Evolutionary conservation across 1,140 invertebrate species (phyloP), one percentile per base, ranked within the genome.

Genomic region (Leptinotarsa undecemlineata): DNA sequence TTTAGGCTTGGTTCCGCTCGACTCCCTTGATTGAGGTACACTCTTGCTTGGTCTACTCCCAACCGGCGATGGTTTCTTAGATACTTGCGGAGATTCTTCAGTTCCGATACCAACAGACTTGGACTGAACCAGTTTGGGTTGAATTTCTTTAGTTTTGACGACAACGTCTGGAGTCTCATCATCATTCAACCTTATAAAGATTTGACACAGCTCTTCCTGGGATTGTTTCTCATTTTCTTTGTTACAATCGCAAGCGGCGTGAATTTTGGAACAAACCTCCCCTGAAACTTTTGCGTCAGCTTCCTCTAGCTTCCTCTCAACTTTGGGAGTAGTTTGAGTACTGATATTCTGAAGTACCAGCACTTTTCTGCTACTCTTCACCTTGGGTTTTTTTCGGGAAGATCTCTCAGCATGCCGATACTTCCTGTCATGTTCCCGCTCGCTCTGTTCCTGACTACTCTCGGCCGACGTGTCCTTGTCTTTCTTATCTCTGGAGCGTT

Each of bases 141-240:
- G 48, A 71, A 5, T 61, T 68, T 74, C 62, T 68, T 60, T 51
- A 21, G 42, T 62, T 64, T 70, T 71, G 6, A 79, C 63, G 71
- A 81, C 76, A 57, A 84, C 68, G 74, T 82, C 74, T 0, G 81
- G 79, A 64, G 68, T 60, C 73, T 84, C 76, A 23, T 81, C 78
- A 15, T 81, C 79, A 23, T 81, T 74, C 6, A 85, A 74, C 80
- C 84, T 85, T 57, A 85, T 84, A 11, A 84, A 74, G 62, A 85
- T 84, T 71, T 85, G 80, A 74, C 82, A 84, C 17, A 82, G 13
- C 62, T 83, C 79, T 33, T 83, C 81, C 11, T 72, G 64, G 3
- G 17, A 47, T 20, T 48, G 14, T 68, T 48, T 62, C 62, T 70
- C 33, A 63, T 77, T 74, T 48, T 51, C 62, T 75, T 74, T 79